A percentile compares a stretch with the other conserved stretches of the same genome.
These are phyloP conservation scores for Machaerirhynchus nigripectus DNA, from an alignment of 2,113 vertebrate genomes.

Conservation along the genomic window DNA sequence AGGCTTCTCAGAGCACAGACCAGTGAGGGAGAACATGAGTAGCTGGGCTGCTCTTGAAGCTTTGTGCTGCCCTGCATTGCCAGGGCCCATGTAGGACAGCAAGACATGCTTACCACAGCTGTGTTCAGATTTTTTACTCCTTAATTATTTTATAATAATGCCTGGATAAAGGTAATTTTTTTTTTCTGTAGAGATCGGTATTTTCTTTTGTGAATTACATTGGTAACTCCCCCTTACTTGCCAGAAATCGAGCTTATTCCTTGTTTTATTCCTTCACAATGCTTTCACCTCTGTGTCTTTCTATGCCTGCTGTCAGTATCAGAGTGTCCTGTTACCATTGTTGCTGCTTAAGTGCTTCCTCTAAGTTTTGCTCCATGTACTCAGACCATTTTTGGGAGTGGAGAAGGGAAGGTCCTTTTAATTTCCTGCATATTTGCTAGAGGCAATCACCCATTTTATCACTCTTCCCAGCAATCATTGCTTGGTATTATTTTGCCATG, in stretches of 20 bases:
- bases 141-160: background rate
- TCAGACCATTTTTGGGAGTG: background rate
- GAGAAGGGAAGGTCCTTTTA: background rate
- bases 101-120: accelerated
- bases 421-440: constrained; percentile 1
- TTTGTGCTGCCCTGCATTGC: background rate
- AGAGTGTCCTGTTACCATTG: background rate
- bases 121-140: background rate
- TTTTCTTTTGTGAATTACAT: background rate
- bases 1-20: background rate
- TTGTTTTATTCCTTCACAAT: background rate
- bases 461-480: background rate
- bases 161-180: background rate
- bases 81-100: background rate
- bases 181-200: background rate
- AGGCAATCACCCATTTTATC: background rate
- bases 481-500: background rate
- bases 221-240: background rate
- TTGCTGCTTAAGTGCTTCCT: background rate
- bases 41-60: background rate
- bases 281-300: background rate
- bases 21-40: background rate
- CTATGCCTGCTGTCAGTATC: background rate
- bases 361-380: background rate
- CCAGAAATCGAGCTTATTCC: background rate